phyloP scores from a whole-genome alignment of 2,888 invertebrate genomes.

The Xiphydria camelus region DNA sequence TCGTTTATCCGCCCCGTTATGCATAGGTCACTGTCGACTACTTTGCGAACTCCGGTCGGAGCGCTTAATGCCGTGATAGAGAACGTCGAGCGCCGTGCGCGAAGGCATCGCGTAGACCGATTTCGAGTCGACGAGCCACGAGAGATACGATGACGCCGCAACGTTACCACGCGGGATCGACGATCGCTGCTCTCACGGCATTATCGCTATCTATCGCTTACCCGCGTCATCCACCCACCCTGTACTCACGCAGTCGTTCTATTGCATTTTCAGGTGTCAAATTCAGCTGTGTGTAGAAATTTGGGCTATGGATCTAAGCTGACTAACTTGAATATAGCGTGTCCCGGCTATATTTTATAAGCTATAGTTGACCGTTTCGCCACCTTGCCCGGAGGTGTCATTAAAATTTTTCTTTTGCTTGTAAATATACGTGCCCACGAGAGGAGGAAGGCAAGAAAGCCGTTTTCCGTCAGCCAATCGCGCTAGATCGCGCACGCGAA shows the following conservation, averaged over 20 bases:
- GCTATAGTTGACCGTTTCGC: constrained; percentile 40
- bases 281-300: constrained; percentile 75
- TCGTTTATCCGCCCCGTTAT: no score
- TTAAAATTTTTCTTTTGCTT: not conserved
- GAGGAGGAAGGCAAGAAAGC: no score
- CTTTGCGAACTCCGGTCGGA: not conserved
- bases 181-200: not conserved
- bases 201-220: not conserved
- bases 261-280: constrained; percentile 63
- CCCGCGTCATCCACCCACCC: not conserved
- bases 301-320: constrained; percentile 41
- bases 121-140: not conserved
- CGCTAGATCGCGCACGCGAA: not conserved
- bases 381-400: constrained; percentile 13
- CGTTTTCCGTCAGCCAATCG: not conserved
- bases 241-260: constrained; percentile 18
- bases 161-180: no score
- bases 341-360: constrained; percentile 48
- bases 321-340: constrained; percentile 52
- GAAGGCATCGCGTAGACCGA: not conserved
- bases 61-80: not conserved
- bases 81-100: not conserved
- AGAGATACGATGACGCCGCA: no score
- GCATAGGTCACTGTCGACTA: not conserved
- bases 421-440: no score